A percentile compares a stretch with the other conserved stretches of the same genome.
Conservation (phyloP, 1,140 invertebrate species). For the Caerostris darwini region DNA sequence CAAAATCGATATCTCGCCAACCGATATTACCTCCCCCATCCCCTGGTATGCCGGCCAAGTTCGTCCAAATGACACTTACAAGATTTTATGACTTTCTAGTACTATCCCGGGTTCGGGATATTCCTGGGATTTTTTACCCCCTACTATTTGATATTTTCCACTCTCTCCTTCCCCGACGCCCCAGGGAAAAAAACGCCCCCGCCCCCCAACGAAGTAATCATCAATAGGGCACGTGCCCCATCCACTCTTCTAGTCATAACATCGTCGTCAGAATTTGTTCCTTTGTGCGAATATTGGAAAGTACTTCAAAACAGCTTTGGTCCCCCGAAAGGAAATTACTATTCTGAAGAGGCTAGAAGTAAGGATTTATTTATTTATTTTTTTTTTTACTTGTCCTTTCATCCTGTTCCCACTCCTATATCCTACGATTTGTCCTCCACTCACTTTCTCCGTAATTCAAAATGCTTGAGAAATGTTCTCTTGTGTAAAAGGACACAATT, state of each 20-base stretch:
- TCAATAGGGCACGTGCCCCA: slow-evolving; percentile 39
- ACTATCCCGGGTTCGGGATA: slow-evolving; percentile 68
- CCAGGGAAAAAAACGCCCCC: background rate
- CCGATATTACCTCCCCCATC: slow-evolving; percentile 58
- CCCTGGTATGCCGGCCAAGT: slow-evolving; percentile 31
- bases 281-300: slow-evolving; percentile 77
- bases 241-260: slow-evolving; percentile 58
- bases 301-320: slow-evolving; percentile 78
- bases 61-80: slow-evolving; percentile 76
- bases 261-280: slow-evolving; percentile 75
- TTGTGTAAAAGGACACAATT: slow-evolving; percentile 39
- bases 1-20: slow-evolving; percentile 68
- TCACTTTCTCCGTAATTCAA: background rate
- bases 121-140: slow-evolving; percentile 45
- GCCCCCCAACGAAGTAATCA: slow-evolving; percentile 37
- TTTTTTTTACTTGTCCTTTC: background rate
- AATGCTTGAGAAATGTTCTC: slow-evolving; percentile 37
- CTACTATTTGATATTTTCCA: slow-evolving; percentile 65
- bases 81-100: slow-evolving; percentile 77
- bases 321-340: slow-evolving; percentile 73
- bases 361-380: slow-evolving; percentile 27
- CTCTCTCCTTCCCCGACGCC: background rate
- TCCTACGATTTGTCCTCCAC: slow-evolving; percentile 22
- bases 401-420: background rate
- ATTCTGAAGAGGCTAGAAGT: slow-evolving; percentile 72